Evolutionary conservation across 2,113 vertebrate genomes (phyloP).

Genomic region (Phalacrocorax pelagicus): DNA sequence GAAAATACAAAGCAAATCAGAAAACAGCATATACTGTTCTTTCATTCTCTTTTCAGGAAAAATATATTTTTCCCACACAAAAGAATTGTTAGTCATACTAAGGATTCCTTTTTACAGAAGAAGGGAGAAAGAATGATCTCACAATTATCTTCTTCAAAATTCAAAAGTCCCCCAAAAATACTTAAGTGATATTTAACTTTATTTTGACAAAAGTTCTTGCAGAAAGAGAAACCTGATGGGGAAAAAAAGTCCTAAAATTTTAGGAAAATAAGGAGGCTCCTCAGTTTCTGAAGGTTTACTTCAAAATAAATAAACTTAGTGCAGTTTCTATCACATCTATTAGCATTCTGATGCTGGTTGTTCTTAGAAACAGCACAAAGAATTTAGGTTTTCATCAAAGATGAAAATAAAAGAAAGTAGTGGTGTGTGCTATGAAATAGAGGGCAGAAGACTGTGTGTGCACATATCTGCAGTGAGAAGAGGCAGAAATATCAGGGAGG

Average conservation of each 20-base stretch:
- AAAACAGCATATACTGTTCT: neutral
- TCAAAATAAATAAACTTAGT: neutral
- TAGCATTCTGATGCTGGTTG: neutral
- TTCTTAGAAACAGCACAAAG: neutral
- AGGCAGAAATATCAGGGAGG: neutral
- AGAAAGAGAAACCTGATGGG: neutral
- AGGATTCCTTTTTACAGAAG: neutral
- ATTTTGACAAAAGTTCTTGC: neutral
- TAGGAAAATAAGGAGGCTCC: neutral
- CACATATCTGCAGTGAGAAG: neutral
- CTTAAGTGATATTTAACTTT: neutral
- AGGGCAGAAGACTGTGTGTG: neutral
- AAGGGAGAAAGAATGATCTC: neutral
- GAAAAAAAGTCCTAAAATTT: neutral
- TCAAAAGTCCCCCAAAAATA: neutral
- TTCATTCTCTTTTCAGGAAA: neutral
- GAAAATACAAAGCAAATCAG: neutral
- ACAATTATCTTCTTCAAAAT: neutral
- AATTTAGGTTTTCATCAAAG: neutral
- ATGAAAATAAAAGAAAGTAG: neutral
- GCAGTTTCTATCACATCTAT: neutral
- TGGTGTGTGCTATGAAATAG: neutral
- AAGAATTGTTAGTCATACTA: neutral
- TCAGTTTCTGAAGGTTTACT: neutral
- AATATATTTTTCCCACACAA: rapidly evolving